Conservation (phyloP, 2,113 vertebrate genomes). For the Protobothrops mucrosquamatus region DNA sequence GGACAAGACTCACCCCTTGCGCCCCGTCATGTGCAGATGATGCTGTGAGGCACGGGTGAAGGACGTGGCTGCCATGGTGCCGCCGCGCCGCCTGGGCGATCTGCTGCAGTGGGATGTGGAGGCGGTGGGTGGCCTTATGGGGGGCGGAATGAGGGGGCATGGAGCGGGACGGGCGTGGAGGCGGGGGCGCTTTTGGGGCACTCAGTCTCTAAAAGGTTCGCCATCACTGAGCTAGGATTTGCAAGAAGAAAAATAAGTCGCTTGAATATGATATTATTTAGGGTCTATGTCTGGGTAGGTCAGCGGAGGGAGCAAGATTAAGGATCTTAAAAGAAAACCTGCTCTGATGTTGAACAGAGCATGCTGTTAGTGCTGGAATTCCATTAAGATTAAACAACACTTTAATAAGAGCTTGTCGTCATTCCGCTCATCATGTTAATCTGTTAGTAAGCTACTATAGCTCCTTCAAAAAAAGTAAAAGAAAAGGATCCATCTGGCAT, state of each 20-base stretch:
- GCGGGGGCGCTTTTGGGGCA: too few species aligned
- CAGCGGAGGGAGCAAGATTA: neutral
- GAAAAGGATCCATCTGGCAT: neutral
- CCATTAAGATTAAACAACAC: neutral
- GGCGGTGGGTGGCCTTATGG: too few species aligned
- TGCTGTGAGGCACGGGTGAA: too few species aligned
- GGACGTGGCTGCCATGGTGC: too few species aligned
- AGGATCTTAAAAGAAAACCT: neutral
- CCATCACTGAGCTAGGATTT: too few species aligned
- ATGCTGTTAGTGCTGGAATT: neutral
- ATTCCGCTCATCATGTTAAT: neutral
- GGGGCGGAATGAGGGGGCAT: too few species aligned
- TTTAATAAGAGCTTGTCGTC: neutral
- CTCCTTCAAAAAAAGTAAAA: neutral
- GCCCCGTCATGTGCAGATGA: too few species aligned
- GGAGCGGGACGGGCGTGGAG: too few species aligned
- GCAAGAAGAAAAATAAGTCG: neutral
- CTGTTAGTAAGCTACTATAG: neutral
- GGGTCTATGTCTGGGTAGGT: neutral
- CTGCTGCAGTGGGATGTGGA: too few species aligned
- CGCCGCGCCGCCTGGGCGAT: too few species aligned
- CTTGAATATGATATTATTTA: neutral
- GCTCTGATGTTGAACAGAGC: neutral
- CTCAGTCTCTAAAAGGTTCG: too few species aligned
- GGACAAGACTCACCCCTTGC: too few species aligned